These are phyloP conservation scores for Meloidogyne floridensis DNA, from an alignment of 1,140 invertebrate genomes.

Conservation along the genomic window DNA sequence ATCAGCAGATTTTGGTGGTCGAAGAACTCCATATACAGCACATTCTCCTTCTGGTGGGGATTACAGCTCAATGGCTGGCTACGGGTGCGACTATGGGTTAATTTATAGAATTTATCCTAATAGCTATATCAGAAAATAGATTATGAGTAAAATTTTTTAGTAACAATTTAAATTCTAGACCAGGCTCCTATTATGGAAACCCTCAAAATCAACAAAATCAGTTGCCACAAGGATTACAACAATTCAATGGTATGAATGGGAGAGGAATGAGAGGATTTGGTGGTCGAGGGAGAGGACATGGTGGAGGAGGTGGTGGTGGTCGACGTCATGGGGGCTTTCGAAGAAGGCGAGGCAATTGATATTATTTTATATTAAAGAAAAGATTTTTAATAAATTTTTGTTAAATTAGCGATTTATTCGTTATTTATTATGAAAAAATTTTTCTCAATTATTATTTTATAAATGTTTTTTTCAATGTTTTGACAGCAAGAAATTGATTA, in stretches of 20 bases:
- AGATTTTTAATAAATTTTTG: too few relatives aligned
- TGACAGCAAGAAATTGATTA: too few relatives aligned
- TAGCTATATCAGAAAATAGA: too few relatives aligned
- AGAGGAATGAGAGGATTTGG: conserved; percentile 8
- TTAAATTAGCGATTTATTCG: too few relatives aligned
- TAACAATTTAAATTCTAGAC: background rate
- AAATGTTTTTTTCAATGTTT: too few relatives aligned
- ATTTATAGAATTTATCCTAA: background rate
- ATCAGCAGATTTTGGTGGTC: background rate
- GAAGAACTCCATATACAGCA: background rate
- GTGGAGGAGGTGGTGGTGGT: background rate
- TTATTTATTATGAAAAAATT: too few relatives aligned
- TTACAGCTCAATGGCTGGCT: conserved; percentile 4
- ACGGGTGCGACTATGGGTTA: conserved; percentile 2
- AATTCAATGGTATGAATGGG: conserved; percentile 1
- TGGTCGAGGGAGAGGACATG: background rate
- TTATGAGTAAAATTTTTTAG: background rate
- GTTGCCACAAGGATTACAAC: background rate
- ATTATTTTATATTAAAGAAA: background rate
- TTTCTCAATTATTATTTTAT: too few relatives aligned
- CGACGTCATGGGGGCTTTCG: background rate
- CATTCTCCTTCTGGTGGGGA: background rate
- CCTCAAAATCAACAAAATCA: background rate
- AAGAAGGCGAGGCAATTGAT: background rate
- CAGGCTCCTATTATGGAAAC: background rate